Base-by-base conservation (phyloP, 2,113 vertebrate genomes). In the Planiliza haematocheilus region DNA sequence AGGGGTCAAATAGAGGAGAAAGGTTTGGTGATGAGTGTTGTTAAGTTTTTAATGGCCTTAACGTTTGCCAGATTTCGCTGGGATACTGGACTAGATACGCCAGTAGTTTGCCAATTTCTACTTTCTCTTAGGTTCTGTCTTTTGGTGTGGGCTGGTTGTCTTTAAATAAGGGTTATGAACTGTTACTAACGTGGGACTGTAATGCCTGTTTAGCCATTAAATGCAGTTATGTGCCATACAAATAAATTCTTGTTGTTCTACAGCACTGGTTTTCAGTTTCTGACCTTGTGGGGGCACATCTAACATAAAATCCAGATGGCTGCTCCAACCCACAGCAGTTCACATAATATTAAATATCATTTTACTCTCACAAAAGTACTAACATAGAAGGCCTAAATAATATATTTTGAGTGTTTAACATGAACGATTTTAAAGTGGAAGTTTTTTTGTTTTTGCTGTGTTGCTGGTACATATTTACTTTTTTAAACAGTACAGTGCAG, bases 1-100 rank as follows among this genome's bases (percentile, higher is more conserved):
- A 17, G 52, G 70, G 73, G 59, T 74, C 72, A 72, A 41, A 18
- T 39, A 9, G 37, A 36, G 39, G 53, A 58, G 65, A 65, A 7
- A 42, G 30, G n/a, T 34, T 4, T 45, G 43, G 43, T 45, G n/a
- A n/a, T n/a, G n/a, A n/a, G n/a, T n/a, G n/a, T n/a, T n/a, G n/a
- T 63, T 74, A 63, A 64, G 38, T 36, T 63, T 39, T 53, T 13
- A 68, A 34, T 21, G 30, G 24, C 38, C 55, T 42, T 51, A 45
- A 61, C 49, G 36, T 43, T 64, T 53, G 30, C 58, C 18, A 55
- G 52, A 70, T 55, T 77, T 68, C 8, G 34, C 56, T 71, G 18
- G 52, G 12, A 18, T 17, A 56, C 50, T 73, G 21, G 11, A 61
- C 18, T 24, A 57, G 24, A 39, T 20, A n/a, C 13, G 18, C 2